Percentiles rank a stretch among this genome's conserved stretches.
phyloP scores from a whole-genome alignment of 2,113 vertebrate species.

The Rhabdomys dilectus region DNA sequence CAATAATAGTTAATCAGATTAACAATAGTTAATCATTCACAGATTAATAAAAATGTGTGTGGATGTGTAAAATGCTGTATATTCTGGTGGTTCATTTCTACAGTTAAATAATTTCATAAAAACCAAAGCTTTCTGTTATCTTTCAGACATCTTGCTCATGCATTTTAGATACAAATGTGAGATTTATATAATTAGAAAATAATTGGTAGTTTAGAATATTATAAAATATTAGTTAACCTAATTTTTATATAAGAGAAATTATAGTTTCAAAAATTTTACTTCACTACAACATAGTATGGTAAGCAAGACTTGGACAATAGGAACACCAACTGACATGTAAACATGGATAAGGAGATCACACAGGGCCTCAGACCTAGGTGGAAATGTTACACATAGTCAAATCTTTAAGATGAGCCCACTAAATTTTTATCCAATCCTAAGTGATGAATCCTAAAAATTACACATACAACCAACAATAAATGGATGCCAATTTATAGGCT shows the following conservation, averaged over 20 bases:
- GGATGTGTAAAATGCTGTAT: constrained; percentile 71
- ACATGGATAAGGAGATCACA: neutral
- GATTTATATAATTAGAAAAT: constrained; percentile 13
- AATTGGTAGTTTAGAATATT: neutral
- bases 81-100: constrained; percentile 75
- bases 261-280: neutral
- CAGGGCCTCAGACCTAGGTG: neutral
- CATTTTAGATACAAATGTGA: constrained; percentile 64
- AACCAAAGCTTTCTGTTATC: constrained; percentile 73
- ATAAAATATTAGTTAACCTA: neutral
- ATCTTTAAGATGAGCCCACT: neutral
- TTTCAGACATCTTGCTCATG: constrained; percentile 55
- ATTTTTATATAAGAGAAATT: constrained; percentile 54
- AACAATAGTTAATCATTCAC: constrained; percentile 66
- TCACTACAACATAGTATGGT: neutral
- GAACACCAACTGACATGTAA: neutral
- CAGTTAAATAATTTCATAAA: constrained; percentile 82
- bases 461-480: neutral
- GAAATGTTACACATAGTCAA: neutral
- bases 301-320: neutral
- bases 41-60: constrained; percentile 57
- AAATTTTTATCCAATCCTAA: neutral
- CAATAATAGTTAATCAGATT: constrained; percentile 72
- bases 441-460: neutral
- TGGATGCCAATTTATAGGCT: neutral